Base-by-base conservation (phyloP, 2,113 vertebrate genomes). In the Cygnus atratus region DNA sequence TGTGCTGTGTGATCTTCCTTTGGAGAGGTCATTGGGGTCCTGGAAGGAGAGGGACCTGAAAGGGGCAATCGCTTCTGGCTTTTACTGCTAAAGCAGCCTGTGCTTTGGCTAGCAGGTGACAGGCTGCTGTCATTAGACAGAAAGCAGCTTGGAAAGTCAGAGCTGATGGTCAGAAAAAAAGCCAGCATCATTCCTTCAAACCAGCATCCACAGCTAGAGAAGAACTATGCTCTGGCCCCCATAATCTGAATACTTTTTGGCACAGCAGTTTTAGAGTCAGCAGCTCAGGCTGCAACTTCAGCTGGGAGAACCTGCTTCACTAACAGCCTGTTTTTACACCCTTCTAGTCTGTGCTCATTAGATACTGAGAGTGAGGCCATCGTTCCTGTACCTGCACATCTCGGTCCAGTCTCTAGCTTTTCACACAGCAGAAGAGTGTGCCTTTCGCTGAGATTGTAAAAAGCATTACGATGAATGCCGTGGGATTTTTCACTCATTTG, bases 1-100 rank as follows among this genome's bases (percentile, higher is more conserved):
- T 62, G 37, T 17, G 11, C 37, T 37, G 13, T 33, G 79, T 13
- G 63, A 77, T 70, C 52, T 90, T 68, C 91, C 25, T 28, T 22
- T 41, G 18, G 43, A 75, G 31, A 82, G 43, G 61, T 82, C 55
- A 87, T 72, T 25, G 7, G 61, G 61, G 43, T 37, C 43, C 73
- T 57, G 88, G 61, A 52, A 95, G 76, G 52, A 86, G 28, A 88
- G 55, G 52, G 11, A 25, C 24, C 58, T 4, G 1, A 37, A 61
- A 85, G 54, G 44, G 39, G 35, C 39, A 65, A 25, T 57, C 0
- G 0, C 43, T 75, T 22, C 24, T 20, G 13, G 17, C 5, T 0
- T 24, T 9, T 21, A 62, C 37, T 50, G 28, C n/a, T 62, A 58
- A 54, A 68, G 22, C 43, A 86, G 43, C 35, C 90, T 37, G 39